These are phyloP conservation scores for Aphodius granarius DNA, from an alignment of 2,888 invertebrate species.

Conservation along the genomic window DNA sequence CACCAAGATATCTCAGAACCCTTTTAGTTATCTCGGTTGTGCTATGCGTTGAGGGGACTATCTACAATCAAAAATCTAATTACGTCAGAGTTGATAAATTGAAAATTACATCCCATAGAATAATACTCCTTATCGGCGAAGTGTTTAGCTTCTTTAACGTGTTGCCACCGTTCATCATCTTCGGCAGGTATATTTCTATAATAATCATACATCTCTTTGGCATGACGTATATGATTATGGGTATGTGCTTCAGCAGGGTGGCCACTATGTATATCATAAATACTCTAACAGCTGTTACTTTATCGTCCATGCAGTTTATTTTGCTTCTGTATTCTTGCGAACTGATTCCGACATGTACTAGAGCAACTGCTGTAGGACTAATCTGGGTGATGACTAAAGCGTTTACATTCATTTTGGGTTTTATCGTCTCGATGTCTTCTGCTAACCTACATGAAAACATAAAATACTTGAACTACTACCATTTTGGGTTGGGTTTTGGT, in stretches of 20 bases:
- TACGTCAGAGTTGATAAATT: slow-evolving; percentile 13
- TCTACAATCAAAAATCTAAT: not conserved
- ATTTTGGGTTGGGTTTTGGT: not conserved
- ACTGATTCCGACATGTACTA: too few relatives aligned
- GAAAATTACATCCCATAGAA: slow-evolving; percentile 7
- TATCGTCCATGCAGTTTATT: too few relatives aligned
- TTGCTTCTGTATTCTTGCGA: too few relatives aligned
- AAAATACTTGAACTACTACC: not conserved
- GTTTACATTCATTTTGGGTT: not conserved
- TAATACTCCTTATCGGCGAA: slow-evolving; percentile 14
- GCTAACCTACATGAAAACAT: too few relatives aligned
- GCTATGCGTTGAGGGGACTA: not conserved
- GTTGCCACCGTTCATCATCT: slow-evolving; percentile 20
- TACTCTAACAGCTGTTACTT: not conserved
- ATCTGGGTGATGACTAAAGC: not conserved
- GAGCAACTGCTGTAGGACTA: slow-evolving; percentile 2
- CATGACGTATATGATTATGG: not conserved
- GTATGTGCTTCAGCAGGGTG: not conserved
- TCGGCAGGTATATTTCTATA: slow-evolving; percentile 18
- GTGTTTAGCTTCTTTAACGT: slow-evolving; percentile 17
- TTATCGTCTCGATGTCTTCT: not conserved
- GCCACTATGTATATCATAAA: not conserved
- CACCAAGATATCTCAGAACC: slow-evolving; percentile 11
- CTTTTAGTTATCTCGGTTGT: not conserved
- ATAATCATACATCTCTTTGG: not conserved